Evolutionary conservation across 1,140 invertebrate species (phyloP).

Genomic region (Aphaenogaster ashmeadi): DNA sequence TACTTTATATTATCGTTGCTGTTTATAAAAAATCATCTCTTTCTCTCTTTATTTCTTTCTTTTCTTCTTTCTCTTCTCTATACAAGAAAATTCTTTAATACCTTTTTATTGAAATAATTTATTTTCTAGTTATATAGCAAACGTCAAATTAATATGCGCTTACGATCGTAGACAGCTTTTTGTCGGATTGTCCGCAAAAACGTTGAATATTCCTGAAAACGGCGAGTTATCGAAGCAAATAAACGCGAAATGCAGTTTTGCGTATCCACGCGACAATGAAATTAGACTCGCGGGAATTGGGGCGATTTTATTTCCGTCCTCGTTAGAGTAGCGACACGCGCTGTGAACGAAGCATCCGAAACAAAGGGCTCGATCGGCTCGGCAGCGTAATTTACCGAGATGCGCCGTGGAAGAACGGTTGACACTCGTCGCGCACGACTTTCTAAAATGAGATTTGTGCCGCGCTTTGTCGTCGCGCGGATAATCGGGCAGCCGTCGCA

Average conservation of each 20-base stretch:
- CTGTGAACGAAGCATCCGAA: slow-evolving; percentile 50
- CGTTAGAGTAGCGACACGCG: slow-evolving; percentile 40
- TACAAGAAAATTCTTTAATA: not conserved
- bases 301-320: slow-evolving; percentile 53
- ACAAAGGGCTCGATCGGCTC: slow-evolving; percentile 47
- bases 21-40: not conserved
- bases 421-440: slow-evolving; percentile 45
- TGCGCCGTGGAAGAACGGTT: not conserved
- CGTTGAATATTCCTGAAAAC: slow-evolving; percentile 12
- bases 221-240: slow-evolving; percentile 46
- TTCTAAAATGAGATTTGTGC: slow-evolving; percentile 52
- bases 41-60: not conserved
- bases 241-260: slow-evolving; percentile 58
- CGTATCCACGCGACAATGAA: slow-evolving; percentile 51
- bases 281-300: slow-evolving; percentile 50
- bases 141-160: slow-evolving; percentile 21
- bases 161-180: slow-evolving; percentile 33
- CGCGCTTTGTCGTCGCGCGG: slow-evolving; percentile 48
- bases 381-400: slow-evolving; percentile 50
- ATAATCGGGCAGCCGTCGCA: slow-evolving; percentile 41
- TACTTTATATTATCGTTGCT: not conserved
- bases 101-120: not conserved
- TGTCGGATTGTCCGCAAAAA: slow-evolving; percentile 30
- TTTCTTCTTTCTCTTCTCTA: not conserved
- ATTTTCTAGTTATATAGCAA: not conserved